Percentiles rank a stretch among this genome's conserved stretches.
Evolutionary conservation across 2,797 vertebrate species (phyloP).

Genomic region (Alauda arvensis): DNA sequence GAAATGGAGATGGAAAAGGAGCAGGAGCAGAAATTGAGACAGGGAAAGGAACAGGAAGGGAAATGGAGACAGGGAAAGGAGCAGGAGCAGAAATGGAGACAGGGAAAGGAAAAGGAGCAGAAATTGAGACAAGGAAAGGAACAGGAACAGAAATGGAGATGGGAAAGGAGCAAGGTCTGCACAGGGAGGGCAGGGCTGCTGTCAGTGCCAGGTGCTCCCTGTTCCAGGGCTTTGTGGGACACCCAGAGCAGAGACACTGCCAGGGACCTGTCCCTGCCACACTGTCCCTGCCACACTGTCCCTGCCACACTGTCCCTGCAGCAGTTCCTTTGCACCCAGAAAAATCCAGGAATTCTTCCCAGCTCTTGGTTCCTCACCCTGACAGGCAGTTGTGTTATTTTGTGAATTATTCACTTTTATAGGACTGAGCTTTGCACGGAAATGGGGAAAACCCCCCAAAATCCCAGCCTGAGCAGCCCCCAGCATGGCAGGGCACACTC

Average conservation of each 20-base stretch:
- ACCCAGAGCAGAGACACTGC: accelerated
- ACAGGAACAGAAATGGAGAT: accelerated
- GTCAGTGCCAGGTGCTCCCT: neutral
- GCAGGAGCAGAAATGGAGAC: accelerated
- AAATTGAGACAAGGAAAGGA: neutral
- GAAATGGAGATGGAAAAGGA: neutral
- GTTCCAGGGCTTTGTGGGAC: neutral
- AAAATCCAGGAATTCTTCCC: neutral
- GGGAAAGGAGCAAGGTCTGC: neutral
- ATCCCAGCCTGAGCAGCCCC: neutral
- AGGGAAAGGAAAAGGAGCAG: accelerated
- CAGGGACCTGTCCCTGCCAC: accelerated
- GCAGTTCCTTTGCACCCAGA: neutral
- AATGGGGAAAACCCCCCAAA: neutral
- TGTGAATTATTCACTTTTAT: neutral
- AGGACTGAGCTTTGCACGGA: neutral
- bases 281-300: accelerated
- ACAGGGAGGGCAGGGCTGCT: accelerated
- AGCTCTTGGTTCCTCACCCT: neutral
- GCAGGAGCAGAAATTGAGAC: accelerated
- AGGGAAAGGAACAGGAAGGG: accelerated
- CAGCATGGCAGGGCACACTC: neutral
- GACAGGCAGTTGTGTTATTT: neutral
- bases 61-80: neutral
- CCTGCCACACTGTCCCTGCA: accelerated